phyloP scores from a whole-genome alignment of 1,140 invertebrate species.

The Pogonus chalceus region DNA sequence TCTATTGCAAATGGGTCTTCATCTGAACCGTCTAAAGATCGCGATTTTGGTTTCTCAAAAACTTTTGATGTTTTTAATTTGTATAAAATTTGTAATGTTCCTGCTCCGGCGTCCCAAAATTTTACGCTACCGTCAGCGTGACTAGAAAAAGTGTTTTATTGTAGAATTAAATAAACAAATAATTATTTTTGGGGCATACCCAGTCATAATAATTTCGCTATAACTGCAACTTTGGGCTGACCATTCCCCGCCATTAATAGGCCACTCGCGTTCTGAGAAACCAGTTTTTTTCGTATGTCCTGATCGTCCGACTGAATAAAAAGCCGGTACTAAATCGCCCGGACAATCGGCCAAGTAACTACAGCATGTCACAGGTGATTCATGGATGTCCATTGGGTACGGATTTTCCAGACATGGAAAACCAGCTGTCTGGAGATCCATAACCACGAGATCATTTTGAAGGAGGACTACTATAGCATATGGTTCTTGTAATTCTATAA shows the following conservation, averaged over 20 bases:
- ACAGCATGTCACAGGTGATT: conserved; percentile 93
- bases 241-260: conserved; percentile 91
- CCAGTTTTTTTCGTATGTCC: conserved; percentile 49
- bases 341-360: conserved; percentile 96
- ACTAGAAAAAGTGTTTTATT: conserved; percentile 41
- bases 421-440: conserved; percentile 87
- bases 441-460: conserved; percentile 95
- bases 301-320: conserved; percentile 53
- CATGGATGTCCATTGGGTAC: conserved; percentile 98
- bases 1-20: conserved; percentile 92
- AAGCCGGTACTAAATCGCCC: conserved; percentile 85
- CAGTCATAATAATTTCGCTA: conserved; percentile 93
- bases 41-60: conserved; percentile 63
- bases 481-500: conserved; percentile 89
- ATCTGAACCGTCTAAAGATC: conserved; percentile 46
- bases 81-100: conserved; percentile 88
- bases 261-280: conserved; percentile 93
- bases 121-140: conserved; percentile 94
- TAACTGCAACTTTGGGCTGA: conserved; percentile 87
- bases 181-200: conserved; percentile 43
- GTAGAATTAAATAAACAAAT: neutral
- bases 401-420: conserved; percentile 99
- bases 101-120: conserved; percentile 95
- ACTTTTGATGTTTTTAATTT: conserved; percentile 95
- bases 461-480: conserved; percentile 95